Conservation (phyloP, 2,797 vertebrate genomes). For the Discoglossus pictus region DNA sequence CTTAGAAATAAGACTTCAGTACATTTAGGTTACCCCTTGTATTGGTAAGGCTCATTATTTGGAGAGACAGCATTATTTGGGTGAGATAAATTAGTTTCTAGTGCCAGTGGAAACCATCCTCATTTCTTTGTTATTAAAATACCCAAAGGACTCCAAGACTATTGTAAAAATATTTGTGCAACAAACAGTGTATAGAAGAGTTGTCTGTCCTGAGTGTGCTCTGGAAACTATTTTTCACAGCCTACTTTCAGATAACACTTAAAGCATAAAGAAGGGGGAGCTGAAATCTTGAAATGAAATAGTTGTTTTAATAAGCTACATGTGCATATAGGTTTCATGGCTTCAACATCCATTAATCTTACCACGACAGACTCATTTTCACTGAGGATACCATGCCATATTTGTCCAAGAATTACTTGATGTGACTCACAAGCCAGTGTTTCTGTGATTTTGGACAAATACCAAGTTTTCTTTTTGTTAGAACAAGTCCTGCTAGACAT, state of each 20-base stretch:
- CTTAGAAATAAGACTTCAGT: no score
- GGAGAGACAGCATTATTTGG: no score
- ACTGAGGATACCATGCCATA: slow-evolving; percentile 72
- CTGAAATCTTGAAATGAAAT: slow-evolving; percentile 18
- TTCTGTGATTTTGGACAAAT: slow-evolving; percentile 61
- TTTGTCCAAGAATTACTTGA: slow-evolving; percentile 70
- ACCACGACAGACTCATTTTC: slow-evolving; percentile 57
- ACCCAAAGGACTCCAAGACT: neutral
- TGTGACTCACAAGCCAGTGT: slow-evolving; percentile 68
- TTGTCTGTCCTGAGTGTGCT: neutral
- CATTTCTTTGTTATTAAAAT: neutral
- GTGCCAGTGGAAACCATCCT: no score
- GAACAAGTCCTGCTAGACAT: slow-evolving; percentile 64
- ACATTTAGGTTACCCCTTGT: no score
- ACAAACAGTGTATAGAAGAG: neutral
- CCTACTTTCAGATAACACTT: slow-evolving; percentile 21
- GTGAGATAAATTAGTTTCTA: no score
- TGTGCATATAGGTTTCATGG: slow-evolving; percentile 48
- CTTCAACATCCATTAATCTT: slow-evolving; percentile 62
- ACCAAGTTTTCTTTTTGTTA: slow-evolving; percentile 64
- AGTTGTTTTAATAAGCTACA: slow-evolving; percentile 42
- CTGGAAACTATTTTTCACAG: slow-evolving; percentile 10
- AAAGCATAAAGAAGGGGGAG: slow-evolving; percentile 1
- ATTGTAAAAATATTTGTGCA: slow-evolving; percentile 12
- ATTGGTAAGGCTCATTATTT: no score